Evolutionary conservation across 2,113 vertebrate genomes (phyloP), one percentile per base, ranked within the genome.

Genomic region (Todiramphus saurophagus): DNA sequence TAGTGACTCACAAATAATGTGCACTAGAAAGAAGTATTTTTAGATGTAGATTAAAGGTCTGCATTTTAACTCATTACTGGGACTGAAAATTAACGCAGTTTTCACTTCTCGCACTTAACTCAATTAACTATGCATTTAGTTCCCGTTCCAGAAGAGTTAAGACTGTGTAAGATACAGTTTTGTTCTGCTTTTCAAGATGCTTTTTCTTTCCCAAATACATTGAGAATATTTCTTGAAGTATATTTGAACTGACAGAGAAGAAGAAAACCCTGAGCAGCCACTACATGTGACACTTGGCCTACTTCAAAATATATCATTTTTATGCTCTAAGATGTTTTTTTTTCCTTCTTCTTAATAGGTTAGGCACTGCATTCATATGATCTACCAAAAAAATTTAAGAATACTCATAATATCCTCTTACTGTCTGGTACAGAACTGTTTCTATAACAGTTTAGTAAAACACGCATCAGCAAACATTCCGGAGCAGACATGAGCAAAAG

Each of bases 281-380:
- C 48, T 67, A 68, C 27, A 24, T 4, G 4, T 0, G 0, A 76
- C 16, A 70, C 16, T 33, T 18, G 7, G 35, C 37, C 25, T 33
- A 8, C 4, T 31, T 16, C 10, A n/a, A 46, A 14, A 44, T n/a
- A 53, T 74, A 41, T 60, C 9, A 39, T 46, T 83, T 83, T 41
- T n/a, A 76, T 16, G 53, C 15, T 33, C 53, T n/a, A 28, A 67
- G 60, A 37, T 53, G n/a, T 16, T 46, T 10, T 46, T 20, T 46
- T 46, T 10, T 46, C 20, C 10, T 46, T 46, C 11, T 58, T 56
- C 16, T 56, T 31, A 56, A 37, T 1, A 60, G 39, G 8, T 5
- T 16, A 68, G 28, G 60, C 28, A 60, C 21, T 53, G 28, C 18
- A 28, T 60, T 74, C 60, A 44, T 16, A 24, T 2, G 0, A 35